phyloP scores from a whole-genome alignment of 2,797 vertebrate species.

The Psittacula derbiana region DNA sequence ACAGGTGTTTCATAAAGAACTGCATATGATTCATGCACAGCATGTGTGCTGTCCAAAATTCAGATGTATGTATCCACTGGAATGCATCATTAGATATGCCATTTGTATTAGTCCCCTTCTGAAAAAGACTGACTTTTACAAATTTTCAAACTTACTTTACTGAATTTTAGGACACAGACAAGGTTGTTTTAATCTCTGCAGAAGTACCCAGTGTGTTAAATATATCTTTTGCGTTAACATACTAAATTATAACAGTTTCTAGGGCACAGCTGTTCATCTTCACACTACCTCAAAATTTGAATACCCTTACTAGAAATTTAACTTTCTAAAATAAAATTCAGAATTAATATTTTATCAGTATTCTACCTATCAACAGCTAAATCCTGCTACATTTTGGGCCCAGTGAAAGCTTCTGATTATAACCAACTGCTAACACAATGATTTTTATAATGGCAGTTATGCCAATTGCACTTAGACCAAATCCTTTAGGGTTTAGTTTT shows the following conservation, averaged over 20 bases:
- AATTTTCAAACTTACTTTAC: neutral
- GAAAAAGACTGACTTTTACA: neutral
- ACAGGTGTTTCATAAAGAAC: neutral
- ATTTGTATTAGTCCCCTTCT: neutral
- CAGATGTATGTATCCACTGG: neutral
- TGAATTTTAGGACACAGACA: neutral
- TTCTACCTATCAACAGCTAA: constrained; percentile 49
- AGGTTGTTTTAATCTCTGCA: neutral
- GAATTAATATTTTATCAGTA: constrained; percentile 42
- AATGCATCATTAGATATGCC: neutral
- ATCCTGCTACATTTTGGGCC: constrained; percentile 48
- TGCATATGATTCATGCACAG: neutral
- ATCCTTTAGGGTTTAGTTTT: constrained; percentile 71
- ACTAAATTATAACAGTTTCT: neutral
- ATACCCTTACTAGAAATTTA: neutral
- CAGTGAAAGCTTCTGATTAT: constrained; percentile 46
- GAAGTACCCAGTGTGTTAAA: neutral
- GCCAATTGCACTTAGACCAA: constrained; percentile 54
- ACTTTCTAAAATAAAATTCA: neutral
- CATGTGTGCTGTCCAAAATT: neutral
- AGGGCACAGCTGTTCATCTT: neutral
- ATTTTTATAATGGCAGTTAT: constrained; percentile 61
- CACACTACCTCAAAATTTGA: constrained; percentile 15
- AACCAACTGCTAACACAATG: constrained; percentile 61
- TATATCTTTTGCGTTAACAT: accelerated